Evolutionary conservation across 2,113 vertebrate genomes (phyloP).

Genomic region (Dicrurus megarhynchus): DNA sequence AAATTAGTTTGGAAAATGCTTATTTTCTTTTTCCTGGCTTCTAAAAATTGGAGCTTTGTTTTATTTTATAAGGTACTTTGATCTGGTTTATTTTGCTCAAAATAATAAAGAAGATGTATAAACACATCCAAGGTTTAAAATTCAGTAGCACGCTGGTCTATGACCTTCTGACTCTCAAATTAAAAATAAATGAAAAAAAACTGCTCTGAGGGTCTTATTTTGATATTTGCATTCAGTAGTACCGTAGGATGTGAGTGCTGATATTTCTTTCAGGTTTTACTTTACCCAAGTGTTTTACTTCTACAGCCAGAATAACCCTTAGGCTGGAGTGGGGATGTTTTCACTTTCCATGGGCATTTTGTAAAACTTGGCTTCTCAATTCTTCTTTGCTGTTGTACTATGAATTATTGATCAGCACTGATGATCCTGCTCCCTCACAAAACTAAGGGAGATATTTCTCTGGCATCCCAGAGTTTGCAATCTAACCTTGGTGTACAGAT

Average conservation of each 20-base stretch:
- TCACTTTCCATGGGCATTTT: background rate
- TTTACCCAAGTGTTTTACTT: background rate
- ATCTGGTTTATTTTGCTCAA: background rate
- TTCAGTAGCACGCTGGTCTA: background rate
- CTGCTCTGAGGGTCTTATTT: background rate
- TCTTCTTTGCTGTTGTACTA: background rate
- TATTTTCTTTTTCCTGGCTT: slow-evolving; percentile 8
- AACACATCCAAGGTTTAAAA: background rate
- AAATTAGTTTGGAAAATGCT: slow-evolving; percentile 30
- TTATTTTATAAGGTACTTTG: background rate
- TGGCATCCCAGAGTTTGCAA: background rate
- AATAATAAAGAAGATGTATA: background rate
- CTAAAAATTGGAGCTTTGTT: slow-evolving; percentile 18
- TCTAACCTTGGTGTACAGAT: background rate
- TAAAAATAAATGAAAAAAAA: background rate
- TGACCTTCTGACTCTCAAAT: background rate
- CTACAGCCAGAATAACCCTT: background rate
- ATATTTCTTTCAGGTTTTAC: background rate
- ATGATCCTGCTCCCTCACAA: background rate
- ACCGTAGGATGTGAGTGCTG: background rate
- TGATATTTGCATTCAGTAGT: background rate
- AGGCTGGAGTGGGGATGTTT: background rate
- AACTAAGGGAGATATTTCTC: background rate
- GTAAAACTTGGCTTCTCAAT: background rate
- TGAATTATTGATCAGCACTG: background rate